phyloP scores from a whole-genome alignment of 2,113 vertebrate species.

The Alces alces region DNA sequence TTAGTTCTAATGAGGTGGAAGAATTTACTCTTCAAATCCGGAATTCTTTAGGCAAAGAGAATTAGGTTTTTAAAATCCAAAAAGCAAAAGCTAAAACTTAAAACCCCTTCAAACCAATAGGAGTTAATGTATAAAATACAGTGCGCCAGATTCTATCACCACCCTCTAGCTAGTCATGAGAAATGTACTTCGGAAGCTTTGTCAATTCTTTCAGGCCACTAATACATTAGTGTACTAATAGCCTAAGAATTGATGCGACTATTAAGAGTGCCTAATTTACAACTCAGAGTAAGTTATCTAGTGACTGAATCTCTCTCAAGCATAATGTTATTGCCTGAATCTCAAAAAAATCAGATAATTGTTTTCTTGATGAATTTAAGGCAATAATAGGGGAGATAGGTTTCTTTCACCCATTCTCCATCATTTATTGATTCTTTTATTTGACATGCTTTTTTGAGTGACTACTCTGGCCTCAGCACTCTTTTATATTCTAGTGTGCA shows the following conservation, averaged over 20 bases:
- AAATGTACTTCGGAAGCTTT: not conserved
- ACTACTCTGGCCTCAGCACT: not conserved
- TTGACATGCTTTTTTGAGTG: not conserved
- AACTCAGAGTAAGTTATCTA: not conserved
- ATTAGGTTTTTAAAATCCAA: conserved; percentile 22
- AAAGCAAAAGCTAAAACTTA: not conserved
- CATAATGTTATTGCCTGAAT: not conserved
- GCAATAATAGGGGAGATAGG: not conserved
- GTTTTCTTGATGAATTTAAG: conserved; percentile 25
- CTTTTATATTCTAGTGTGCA: not conserved
- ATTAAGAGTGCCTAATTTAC: not conserved
- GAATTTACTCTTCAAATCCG: conserved; percentile 15
- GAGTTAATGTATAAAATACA: not conserved
- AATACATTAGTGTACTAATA: not conserved
- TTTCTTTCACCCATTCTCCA: not conserved
- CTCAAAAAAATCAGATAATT: not conserved
- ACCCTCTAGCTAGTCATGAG: not conserved
- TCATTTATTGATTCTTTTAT: not conserved
- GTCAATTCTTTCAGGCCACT: not conserved
- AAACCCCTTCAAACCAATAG: not conserved
- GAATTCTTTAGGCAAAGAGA: not conserved
- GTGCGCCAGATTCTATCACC: not conserved
- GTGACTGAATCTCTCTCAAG: not conserved
- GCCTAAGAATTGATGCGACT: not conserved
- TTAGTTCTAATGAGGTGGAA: not conserved